Base-by-base conservation (phyloP, 2,113 vertebrate species). In the Petrocephalus microphthalmus region DNA sequence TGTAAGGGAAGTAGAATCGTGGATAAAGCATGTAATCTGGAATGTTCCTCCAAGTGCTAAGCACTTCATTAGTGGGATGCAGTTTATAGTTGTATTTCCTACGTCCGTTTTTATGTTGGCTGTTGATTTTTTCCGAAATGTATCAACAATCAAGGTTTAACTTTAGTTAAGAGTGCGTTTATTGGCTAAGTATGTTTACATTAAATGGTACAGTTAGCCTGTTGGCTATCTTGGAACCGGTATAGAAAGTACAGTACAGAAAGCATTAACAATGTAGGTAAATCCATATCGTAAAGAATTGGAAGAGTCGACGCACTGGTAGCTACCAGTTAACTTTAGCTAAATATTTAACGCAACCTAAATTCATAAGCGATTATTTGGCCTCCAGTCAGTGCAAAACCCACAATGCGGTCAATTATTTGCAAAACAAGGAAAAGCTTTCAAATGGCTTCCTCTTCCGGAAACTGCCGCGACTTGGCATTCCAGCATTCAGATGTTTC, bases 361-460 rank as follows among this genome's bases (percentile, higher is more conserved):
- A 5, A 29, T 29, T 67, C 25, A 67, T 67, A 64, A 25, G 25
- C 60, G 2, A 29, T 67, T 33, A 78, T 42, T 78, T 42, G 71
- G 71, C 13, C 25, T 67, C 25, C n/a, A 78, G 5, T 42, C 33
- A 7, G 37, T 78, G 15, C 5, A 78, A 78, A 78, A 19, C 13
- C 71, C 71, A 13, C 15, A 78, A 7, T 42, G 13, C 13, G 15
- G 33, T 78, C 71, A 78, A 19, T 37, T 74, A 74, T 37, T 42
- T 19, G 71, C 71, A 42, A 42, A 13, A 15, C 29, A 19, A 33
- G 33, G 71, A 5, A 74, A 37, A 7, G 71, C 71, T 15, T 33
- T 78, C 71, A 95, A 93, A 95, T 95, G 95, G 95, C 95, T 89
- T 92, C 94, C 89, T 85, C 74, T 60, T 89, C 19, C 88, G 60